Evolutionary conservation across 23 tunicate genomes (phyloP).

Genomic region (Trididemnum miniatum): DNA sequence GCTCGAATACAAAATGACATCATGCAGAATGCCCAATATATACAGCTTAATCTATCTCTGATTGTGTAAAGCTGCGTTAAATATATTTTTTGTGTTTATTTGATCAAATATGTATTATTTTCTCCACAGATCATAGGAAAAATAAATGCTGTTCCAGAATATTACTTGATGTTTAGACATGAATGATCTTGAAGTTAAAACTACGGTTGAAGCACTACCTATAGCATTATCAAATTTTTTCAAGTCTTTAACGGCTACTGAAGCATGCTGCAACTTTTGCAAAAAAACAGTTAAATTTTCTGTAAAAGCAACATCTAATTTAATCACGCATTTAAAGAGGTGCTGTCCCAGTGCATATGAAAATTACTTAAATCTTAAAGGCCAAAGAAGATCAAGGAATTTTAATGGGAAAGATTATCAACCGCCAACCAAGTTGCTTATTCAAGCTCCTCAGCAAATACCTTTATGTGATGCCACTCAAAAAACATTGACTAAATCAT

Average conservation of each 20-base stretch:
- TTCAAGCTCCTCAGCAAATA: no score
- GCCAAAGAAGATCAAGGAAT: not conserved
- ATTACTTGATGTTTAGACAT: not conserved
- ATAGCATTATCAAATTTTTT: not conserved
- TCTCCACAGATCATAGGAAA: no score
- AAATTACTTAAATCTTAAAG: not conserved
- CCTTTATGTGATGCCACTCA: no score
- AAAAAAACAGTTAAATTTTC: not conserved
- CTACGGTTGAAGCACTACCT: not conserved
- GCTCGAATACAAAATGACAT: no score
- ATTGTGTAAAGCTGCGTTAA: no score
- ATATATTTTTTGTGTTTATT: no score
- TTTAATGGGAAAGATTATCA: not conserved
- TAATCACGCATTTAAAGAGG: not conserved
- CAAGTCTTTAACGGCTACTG: not conserved
- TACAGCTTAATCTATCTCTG: no score
- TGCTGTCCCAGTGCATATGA: not conserved
- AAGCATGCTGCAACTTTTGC: not conserved
- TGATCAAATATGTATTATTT: no score
- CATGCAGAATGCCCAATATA: no score
- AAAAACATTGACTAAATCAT: no score
- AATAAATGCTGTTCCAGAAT: not conserved
- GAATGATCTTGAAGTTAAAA: not conserved
- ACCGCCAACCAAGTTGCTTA: not conserved
- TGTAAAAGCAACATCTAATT: not conserved